A percentile compares a stretch with the other conserved stretches of the same genome.
These are phyloP conservation scores for Leuctra nigra DNA, from an alignment of 2,888 invertebrate species.

Conservation along the genomic window DNA sequence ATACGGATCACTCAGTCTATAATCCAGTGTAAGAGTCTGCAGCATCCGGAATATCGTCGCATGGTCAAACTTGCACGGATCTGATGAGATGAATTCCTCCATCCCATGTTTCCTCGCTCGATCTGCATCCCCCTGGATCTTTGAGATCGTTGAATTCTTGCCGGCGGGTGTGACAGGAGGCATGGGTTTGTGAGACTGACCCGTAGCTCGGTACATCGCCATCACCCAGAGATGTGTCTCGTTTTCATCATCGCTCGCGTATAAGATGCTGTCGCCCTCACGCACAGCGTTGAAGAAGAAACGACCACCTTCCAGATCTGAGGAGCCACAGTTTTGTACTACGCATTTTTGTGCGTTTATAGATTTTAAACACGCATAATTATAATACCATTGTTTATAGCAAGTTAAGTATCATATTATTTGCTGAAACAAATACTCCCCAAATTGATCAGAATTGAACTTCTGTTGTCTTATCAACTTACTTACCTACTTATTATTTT, in stretches of 20 bases:
- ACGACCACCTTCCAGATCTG: constrained; percentile 87
- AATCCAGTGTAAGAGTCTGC: constrained; percentile 90
- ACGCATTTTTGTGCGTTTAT: not conserved
- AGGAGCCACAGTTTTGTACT: not conserved
- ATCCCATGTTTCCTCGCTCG: constrained; percentile 97
- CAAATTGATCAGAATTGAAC: too few species aligned
- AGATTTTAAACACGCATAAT: too few species aligned
- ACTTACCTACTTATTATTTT: too few species aligned
- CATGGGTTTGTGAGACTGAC: constrained; percentile 97
- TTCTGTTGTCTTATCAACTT: too few species aligned
- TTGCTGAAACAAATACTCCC: too few species aligned
- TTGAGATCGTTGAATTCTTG: constrained; percentile 78
- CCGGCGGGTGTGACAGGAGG: constrained; percentile 81
- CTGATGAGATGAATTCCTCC: constrained; percentile 99
- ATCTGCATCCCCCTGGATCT: constrained; percentile 91
- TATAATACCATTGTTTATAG: too few species aligned
- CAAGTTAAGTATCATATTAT: too few species aligned
- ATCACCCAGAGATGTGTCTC: constrained; percentile 99
- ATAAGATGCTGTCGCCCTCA: constrained; percentile 95
- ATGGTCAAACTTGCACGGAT: constrained; percentile 96
- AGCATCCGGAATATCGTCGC: constrained; percentile 85
- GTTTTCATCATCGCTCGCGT: constrained; percentile 94
- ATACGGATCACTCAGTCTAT: constrained; percentile 94
- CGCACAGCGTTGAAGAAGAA: constrained; percentile 98
- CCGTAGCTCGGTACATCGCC: constrained; percentile 99